Percentiles rank a stretch among this genome's conserved stretches.
phyloP scores from a whole-genome alignment of 2,797 vertebrate genomes.

The Eupleurogrammus muticus region DNA sequence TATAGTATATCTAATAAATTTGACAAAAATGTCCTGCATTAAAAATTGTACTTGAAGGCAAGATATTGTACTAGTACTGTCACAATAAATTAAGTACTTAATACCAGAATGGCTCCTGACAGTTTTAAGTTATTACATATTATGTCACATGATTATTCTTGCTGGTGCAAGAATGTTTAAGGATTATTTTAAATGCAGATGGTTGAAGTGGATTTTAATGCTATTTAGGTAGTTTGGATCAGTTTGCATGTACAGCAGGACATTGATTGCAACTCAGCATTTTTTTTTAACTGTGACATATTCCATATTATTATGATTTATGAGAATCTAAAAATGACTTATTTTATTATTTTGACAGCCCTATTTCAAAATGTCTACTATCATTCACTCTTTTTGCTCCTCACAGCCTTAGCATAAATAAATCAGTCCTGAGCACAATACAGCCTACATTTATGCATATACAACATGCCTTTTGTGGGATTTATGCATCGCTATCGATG shows the following conservation, averaged over 20 bases:
- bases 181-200: neutral
- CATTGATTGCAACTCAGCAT: neutral
- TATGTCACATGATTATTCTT: no score
- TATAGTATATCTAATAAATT: no score
- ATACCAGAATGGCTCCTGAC: no score
- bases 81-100: no score
- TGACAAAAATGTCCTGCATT: no score
- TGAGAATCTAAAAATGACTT: neutral
- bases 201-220: neutral
- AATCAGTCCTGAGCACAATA: neutral
- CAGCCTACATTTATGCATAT: neutral
- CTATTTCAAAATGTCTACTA: neutral
- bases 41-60: no score
- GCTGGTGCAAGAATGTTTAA: neutral
- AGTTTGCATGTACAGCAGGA: neutral
- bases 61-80: no score
- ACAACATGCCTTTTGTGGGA: slow-evolving; percentile 13
- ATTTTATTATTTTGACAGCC: neutral
- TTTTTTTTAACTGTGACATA: neutral
- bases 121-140: no score
- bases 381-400: neutral
- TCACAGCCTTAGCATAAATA: neutral
- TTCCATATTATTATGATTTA: neutral
- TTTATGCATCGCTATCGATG: slow-evolving; percentile 12
- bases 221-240: no score